These are phyloP conservation scores for Manis crassicaudata DNA, from an alignment of 2,797 vertebrate species.

Conservation along the genomic window DNA sequence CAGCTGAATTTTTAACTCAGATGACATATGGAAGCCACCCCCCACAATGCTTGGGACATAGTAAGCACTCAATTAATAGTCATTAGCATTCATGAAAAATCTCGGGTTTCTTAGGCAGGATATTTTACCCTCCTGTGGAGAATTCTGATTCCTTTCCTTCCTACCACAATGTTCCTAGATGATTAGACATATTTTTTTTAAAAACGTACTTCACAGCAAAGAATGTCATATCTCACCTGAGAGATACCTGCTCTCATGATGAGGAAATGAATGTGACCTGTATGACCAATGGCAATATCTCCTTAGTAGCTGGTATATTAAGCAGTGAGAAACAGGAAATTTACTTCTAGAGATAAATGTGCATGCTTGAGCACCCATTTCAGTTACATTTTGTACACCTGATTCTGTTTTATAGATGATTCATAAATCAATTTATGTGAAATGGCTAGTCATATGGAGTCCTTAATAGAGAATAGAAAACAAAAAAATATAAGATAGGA, in stretches of 20 bases:
- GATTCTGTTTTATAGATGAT: neutral
- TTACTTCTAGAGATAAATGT: neutral
- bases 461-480: neutral
- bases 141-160: neutral
- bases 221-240: neutral
- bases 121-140: neutral
- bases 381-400: neutral
- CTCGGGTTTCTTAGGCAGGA: neutral
- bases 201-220: neutral
- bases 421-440: neutral
- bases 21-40: neutral
- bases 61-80: slow-evolving; percentile 63
- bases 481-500: neutral
- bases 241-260: neutral
- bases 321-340: neutral
- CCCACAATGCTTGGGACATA: slow-evolving; percentile 21
- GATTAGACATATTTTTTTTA: neutral
- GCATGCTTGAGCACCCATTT: neutral
- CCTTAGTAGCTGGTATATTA: neutral
- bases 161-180: neutral
- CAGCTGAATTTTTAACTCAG: neutral
- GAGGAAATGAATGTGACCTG: neutral
- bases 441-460: neutral
- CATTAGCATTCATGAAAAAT: slow-evolving; percentile 12
- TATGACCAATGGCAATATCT: neutral